These are phyloP conservation scores for Andrena hattorfiana DNA, from an alignment of 2,888 invertebrate species.

Conservation along the genomic window DNA sequence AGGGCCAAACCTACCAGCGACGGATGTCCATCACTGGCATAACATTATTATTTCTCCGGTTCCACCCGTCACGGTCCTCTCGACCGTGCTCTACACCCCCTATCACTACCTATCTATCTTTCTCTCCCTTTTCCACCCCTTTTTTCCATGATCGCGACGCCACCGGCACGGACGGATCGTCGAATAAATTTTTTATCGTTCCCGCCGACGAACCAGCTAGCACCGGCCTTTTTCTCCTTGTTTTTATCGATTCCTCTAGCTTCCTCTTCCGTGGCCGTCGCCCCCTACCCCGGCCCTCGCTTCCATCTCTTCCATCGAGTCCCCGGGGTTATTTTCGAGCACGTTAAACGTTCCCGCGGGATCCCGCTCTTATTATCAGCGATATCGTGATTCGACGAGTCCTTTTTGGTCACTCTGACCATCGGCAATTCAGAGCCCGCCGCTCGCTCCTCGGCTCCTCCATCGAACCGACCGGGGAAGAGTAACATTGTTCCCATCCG, in stretches of 20 bases:
- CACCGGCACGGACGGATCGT: slow-evolving; percentile 67
- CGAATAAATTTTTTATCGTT: slow-evolving; percentile 74
- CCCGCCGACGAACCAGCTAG: slow-evolving; percentile 64
- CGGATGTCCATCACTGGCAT: slow-evolving; percentile 12
- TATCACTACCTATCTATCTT: slow-evolving; percentile 49
- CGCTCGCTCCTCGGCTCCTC: not conserved
- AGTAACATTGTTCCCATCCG: slow-evolving; percentile 29
- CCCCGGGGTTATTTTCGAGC: slow-evolving; percentile 67
- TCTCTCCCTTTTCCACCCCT: slow-evolving; percentile 35
- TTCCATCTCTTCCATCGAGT: slow-evolving; percentile 18
- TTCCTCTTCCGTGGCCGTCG: slow-evolving; percentile 42
- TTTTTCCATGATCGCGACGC: slow-evolving; percentile 52
- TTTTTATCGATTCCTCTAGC: slow-evolving; percentile 58
- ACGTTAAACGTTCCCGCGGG: slow-evolving; percentile 65
- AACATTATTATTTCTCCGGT: slow-evolving; percentile 56
- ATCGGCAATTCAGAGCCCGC: too few relatives aligned
- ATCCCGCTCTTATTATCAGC: slow-evolving; percentile 55
- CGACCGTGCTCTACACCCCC: slow-evolving; percentile 30
- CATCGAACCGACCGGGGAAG: not conserved
- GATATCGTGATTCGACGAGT: slow-evolving; percentile 57
- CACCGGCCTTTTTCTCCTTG: slow-evolving; percentile 52
- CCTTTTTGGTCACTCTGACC: slow-evolving; percentile 2
- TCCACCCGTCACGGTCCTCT: not conserved
- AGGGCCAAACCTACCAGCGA: slow-evolving; percentile 7
- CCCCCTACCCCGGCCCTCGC: not conserved